Base-by-base conservation (phyloP, 2,888 invertebrate genomes). In the Eupithecia exiguata region DNA sequence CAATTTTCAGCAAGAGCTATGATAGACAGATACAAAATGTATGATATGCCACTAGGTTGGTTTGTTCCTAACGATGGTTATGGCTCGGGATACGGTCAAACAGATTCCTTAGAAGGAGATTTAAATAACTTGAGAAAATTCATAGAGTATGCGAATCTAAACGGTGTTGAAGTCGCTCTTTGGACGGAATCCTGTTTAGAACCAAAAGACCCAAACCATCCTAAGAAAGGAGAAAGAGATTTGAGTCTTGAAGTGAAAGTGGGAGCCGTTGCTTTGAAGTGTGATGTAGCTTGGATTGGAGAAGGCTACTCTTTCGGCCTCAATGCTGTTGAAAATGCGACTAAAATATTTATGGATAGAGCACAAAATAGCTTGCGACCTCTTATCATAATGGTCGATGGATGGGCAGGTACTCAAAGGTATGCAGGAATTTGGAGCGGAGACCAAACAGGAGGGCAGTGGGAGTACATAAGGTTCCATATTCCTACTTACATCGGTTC, bases 401-500 rank as follows among this genome's bases (percentile, higher is more conserved):
- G 94, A 6, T 94, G 94, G 94, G 94, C 93, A 40, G 94, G 93
- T 0, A 92, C 93, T 12, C 94, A 94, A 77, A 88, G 94, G 78
- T 86, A 91, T 78, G 85, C 94, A 2, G 92, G 90, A 0, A 88
- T 94, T 78, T 94, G 94, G 94, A 93, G 87, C 76, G 94, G 94
- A 21, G 94, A 94, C 74, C 94, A 94, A 84, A 81, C 78, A 25
- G 94, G 94, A n/a, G 94, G 94, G 10, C 80, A 90, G 58, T 94
- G 94, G 94, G 94, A 93, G 82, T 93, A 93, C 76, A 94, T 94
- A 78, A 86, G 93, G 40, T 94, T 94, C 76, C 94, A 94, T 79
- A 93, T 94, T 71, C 94, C 94, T 5, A 93, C 94, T 1, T 94
- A 92, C 69, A 90, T 93, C 53, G 94, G 94, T 1, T 82, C 91